Conservation (phyloP, 2,113 vertebrate genomes). For the Pelvicachromis taeniatus region DNA sequence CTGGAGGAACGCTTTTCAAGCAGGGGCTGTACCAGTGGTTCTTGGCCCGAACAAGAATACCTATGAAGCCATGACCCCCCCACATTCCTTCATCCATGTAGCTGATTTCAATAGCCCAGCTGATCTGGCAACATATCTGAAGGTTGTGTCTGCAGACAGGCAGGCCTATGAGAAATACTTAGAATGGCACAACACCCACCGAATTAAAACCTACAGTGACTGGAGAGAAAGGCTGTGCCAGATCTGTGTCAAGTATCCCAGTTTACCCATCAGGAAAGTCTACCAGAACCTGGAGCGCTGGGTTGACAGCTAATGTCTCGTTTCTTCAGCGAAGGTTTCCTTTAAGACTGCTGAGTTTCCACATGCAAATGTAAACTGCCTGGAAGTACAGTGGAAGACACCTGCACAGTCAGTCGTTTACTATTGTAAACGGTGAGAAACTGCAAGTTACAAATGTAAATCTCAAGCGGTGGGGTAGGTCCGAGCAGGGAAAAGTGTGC, state of each 20-base stretch:
- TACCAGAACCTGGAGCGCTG: conserved; percentile 78
- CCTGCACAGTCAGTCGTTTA: not conserved
- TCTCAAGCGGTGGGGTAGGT: not conserved
- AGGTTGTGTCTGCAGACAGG: conserved; percentile 41
- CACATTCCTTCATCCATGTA: conserved; percentile 76
- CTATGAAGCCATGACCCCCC: conserved; percentile 68
- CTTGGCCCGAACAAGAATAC: conserved; percentile 68
- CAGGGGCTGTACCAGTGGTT: conserved; percentile 65
- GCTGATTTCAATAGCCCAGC: conserved; percentile 63
- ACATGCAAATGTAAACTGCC: not conserved
- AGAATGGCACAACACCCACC: conserved; percentile 58
- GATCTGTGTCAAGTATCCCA: conserved; percentile 71
- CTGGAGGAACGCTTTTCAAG: conserved; percentile 70
- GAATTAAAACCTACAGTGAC: conserved; percentile 19
- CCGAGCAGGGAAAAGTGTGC: not conserved
- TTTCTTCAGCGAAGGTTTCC: not conserved
- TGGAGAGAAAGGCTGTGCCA: conserved; percentile 65
- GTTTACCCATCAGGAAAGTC: conserved; percentile 51
- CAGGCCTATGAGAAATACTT: conserved; percentile 62
- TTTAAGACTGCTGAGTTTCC: not conserved
- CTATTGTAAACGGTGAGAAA: not conserved
- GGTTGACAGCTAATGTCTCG: conserved; percentile 53
- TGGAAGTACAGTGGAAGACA: not conserved
- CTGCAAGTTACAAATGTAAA: not conserved
- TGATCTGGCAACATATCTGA: conserved; percentile 57